These are phyloP conservation scores for Coleophora flavipennella DNA, from an alignment of 2,888 invertebrate genomes.

Conservation along the genomic window DNA sequence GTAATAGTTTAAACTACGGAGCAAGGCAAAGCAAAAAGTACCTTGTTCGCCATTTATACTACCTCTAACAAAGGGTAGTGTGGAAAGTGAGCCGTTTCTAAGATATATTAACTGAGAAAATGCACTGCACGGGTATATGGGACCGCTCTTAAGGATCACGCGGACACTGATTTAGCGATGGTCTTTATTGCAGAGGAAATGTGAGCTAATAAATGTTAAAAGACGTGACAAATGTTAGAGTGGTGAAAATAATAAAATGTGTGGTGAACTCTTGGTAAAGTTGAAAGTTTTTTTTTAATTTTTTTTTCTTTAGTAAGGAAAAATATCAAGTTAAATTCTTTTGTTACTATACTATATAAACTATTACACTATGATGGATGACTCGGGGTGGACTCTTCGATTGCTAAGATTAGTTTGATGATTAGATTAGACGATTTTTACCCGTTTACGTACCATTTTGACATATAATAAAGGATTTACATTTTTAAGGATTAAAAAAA, in stretches of 20 bases:
- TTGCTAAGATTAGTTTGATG: too few species aligned
- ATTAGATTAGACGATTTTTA: too few species aligned
- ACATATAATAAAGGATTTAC: too few species aligned
- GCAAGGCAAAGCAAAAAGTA: slow-evolving; percentile 9
- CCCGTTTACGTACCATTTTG: too few species aligned
- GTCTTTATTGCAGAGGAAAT: slow-evolving; percentile 10
- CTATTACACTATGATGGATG: too few species aligned
- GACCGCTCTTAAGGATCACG: slow-evolving; percentile 31
- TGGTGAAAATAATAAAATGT: neutral
- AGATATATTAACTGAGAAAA: slow-evolving; percentile 51
- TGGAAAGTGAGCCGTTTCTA: slow-evolving; percentile 40
- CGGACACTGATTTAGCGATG: slow-evolving; percentile 25
- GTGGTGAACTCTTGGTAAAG: too few species aligned
- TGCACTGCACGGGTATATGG: slow-evolving; percentile 37
- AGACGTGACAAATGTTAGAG: neutral
- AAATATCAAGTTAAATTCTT: too few species aligned
- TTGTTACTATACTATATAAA: too few species aligned
- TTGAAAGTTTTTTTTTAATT: too few species aligned
- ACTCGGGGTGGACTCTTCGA: too few species aligned
- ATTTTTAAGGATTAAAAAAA: too few species aligned
- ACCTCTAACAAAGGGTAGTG: slow-evolving; percentile 4
- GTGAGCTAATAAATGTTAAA: slow-evolving; percentile 3
- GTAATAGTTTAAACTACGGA: slow-evolving; percentile 9
- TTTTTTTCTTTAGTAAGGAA: too few species aligned
- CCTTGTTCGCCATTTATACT: slow-evolving; percentile 6